These are phyloP conservation scores for Drosophila parabipectinata DNA, from an alignment of 1,140 invertebrate genomes.

Conservation along the genomic window DNA sequence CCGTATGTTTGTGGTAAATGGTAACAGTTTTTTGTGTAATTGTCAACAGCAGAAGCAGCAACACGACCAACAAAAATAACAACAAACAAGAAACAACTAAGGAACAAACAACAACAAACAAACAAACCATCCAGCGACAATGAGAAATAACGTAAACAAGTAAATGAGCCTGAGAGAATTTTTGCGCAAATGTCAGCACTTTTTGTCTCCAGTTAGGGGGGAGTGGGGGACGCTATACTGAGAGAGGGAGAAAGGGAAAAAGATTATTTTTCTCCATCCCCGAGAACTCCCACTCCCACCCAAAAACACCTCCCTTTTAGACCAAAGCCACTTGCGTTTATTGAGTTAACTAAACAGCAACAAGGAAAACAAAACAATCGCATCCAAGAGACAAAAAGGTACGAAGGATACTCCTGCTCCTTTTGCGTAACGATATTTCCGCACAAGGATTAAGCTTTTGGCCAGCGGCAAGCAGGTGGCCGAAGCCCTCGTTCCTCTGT, in stretches of 20 bases:
- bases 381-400: slow-evolving; percentile 18
- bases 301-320: neutral
- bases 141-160: slow-evolving; percentile 77
- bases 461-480: slow-evolving; percentile 49
- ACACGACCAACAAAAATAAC: neutral
- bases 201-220: slow-evolving; percentile 24
- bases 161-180: slow-evolving; percentile 69
- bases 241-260: slow-evolving; percentile 4
- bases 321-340: slow-evolving; percentile 66
- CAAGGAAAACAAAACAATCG: slow-evolving; percentile 31
- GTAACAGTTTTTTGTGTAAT: slow-evolving; percentile 78
- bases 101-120: slow-evolving; percentile 27
- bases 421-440: slow-evolving; percentile 71
- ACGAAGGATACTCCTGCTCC: slow-evolving; percentile 7
- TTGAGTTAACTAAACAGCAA: slow-evolving; percentile 79
- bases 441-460: slow-evolving; percentile 73
- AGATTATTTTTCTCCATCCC: slow-evolving; percentile 59
- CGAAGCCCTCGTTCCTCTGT: neutral
- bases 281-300: neutral
- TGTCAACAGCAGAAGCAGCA: slow-evolving; percentile 62
- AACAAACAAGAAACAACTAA: slow-evolving; percentile 13
- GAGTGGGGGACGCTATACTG: slow-evolving; percentile 3
- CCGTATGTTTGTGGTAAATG: slow-evolving; percentile 77
- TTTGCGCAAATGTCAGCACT: slow-evolving; percentile 75
- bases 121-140: slow-evolving; percentile 50